phyloP scores from a whole-genome alignment of 2,113 vertebrate genomes.

The Lasiurus cinereus region DNA sequence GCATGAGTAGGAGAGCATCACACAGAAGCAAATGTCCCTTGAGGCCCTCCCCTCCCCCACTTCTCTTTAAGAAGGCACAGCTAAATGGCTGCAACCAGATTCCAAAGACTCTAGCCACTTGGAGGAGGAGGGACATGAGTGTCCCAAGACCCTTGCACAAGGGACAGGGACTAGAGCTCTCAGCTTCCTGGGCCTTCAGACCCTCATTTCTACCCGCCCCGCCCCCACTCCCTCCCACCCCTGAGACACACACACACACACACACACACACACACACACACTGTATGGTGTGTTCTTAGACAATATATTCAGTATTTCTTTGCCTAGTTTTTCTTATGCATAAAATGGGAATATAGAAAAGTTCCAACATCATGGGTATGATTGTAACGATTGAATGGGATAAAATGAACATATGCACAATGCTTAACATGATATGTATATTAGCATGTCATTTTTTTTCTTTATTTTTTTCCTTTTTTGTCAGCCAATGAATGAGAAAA shows the following conservation, averaged over 20 bases:
- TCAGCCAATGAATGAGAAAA: neutral
- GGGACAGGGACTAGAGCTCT: neutral
- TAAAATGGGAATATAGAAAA: neutral
- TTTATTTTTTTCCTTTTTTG: neutral
- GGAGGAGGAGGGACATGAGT: neutral
- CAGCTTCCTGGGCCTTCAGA: neutral
- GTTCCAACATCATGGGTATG: neutral
- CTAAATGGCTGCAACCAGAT: neutral
- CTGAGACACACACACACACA: too few species aligned
- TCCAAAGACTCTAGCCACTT: neutral
- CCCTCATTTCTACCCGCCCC: neutral
- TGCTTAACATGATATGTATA: neutral
- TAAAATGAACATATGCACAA: neutral
- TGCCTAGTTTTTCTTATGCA: neutral
- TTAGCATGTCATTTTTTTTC: neutral
- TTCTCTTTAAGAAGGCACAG: neutral
- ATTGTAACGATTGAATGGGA: neutral
- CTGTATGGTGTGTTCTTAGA: neutral
- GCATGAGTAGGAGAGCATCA: neutral
- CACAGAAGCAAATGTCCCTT: neutral
- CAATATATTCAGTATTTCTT: neutral
- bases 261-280: too few species aligned
- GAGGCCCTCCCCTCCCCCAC: too few species aligned
- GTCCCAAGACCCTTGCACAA: too few species aligned
- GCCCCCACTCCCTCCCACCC: too few species aligned